Base-by-base conservation (phyloP, 2,888 invertebrate genomes). In the Nematopogon swammerdamellus region DNA sequence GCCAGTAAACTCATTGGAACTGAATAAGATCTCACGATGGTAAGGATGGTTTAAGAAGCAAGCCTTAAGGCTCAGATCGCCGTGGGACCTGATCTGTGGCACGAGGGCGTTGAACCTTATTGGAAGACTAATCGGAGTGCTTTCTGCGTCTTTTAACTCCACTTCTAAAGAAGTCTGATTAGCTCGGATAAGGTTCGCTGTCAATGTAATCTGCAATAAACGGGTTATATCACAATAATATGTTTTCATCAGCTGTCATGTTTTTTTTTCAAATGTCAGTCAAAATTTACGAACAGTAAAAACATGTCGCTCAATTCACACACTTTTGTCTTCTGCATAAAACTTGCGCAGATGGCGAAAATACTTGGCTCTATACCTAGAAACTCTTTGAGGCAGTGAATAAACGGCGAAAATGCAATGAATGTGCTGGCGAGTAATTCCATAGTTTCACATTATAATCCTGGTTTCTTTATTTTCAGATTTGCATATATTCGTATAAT, bases 11-110 rank as follows among this genome's bases (percentile, higher is more conserved):
- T 77, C 70, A 19, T 68, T 65, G 51, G 84, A 82, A 6, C 62
- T 62, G 11, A 87, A 57, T 8, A 57, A 58, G 36, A 86, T 65
- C n/a, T 72, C 70, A 45, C 76, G 60, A 16, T 66, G 63, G 54
- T 85, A 86, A 0, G 75, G 64, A 53, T 69, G 83, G 56, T 84
- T 81, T 17, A 86, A 57, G 58, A 85, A 87, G 57, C 85, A 85
- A 49, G 82, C 83, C 53, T 79, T 67, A 44, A 85, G 62, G 17
- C 68, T 69, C 10, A 87, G 73, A 45, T 82, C 80, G 0, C 68
- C 58, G 0, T 84, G 84, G 1, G 67, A 65, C 6, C 61, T 59
- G 5, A 87, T 65, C 6, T 63, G 55, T 0, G 87, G 84, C 2
- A 80, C 72, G 55, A 65, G 64, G 1, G 82, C 82, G 44, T 72